Conservation (phyloP, 2,797 vertebrate genomes). For the Acipenser ruthenus region DNA sequence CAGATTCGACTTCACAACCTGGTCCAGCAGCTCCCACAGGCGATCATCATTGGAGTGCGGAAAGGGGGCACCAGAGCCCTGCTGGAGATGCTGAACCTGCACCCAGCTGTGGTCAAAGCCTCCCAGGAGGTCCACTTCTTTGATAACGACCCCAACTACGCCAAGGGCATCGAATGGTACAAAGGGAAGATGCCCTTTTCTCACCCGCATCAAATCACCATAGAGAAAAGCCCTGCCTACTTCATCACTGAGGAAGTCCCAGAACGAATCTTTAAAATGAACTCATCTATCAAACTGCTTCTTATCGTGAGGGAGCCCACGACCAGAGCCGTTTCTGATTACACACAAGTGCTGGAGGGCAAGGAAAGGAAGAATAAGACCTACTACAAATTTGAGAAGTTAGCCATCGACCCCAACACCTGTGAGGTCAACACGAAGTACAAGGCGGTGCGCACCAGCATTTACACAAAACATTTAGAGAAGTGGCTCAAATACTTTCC, state of each 20-base stretch:
- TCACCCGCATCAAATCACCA: conserved; percentile 89
- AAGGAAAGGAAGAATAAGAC: conserved; percentile 95
- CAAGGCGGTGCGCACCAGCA: conserved; percentile 89
- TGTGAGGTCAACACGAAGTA: conserved; percentile 94
- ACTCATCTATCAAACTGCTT: conserved; percentile 89
- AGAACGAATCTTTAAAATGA: conserved; percentile 95
- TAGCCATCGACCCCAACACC: conserved; percentile 80
- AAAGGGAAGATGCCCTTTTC: conserved; percentile 93
- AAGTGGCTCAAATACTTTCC: conserved; percentile 92
- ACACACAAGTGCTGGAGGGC: conserved; percentile 90
- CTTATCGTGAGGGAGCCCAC: conserved; percentile 92
- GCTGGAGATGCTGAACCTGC: conserved; percentile 91
- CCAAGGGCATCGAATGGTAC: conserved; percentile 88
- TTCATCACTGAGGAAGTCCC: conserved; percentile 94
- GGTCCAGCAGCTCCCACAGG: conserved; percentile 86
- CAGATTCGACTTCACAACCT: conserved; percentile 76
- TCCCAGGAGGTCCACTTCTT: conserved; percentile 97
- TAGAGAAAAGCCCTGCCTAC: conserved; percentile 93
- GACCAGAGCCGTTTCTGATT: conserved; percentile 89
- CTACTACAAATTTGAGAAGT: conserved; percentile 88
- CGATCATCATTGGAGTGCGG: conserved; percentile 90
- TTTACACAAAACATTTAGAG: conserved; percentile 92
- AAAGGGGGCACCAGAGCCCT: conserved; percentile 90
- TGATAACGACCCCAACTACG: conserved; percentile 90
- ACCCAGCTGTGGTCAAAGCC: conserved; percentile 89